Evolutionary conservation across 2,888 invertebrate species (phyloP), one percentile per base, ranked within the genome.

Genomic region (Cerastoderma edule): DNA sequence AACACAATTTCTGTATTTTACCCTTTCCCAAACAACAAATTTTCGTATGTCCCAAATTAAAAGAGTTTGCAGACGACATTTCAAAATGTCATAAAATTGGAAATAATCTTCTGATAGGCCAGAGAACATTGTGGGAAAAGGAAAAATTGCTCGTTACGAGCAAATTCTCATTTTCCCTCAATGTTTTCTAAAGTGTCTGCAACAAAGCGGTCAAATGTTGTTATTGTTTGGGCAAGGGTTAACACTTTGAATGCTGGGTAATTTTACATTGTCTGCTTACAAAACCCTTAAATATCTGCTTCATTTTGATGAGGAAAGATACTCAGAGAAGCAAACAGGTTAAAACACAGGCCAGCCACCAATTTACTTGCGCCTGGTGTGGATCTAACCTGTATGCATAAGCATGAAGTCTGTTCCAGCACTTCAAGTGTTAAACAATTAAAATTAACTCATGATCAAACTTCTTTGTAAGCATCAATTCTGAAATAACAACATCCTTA

Each of bases 41-140:
- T 48, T 19, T 19, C 8, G 22, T n/a, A 48, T n/a, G 10, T 5
- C n/a, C n/a, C 48, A 48, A 16, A n/a, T n/a, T 50, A 22, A n/a
- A n/a, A 50, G 6, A 50, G 10, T 10, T 22, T 50, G 22, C 22
- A n/a, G 50, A 10, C 22, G 22, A 10, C 50, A n/a, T n/a, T n/a
- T n/a, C n/a, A n/a, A n/a, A n/a, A n/a, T n/a, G n/a, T n/a, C n/a
- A n/a, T n/a, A 50, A 50, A 50, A 16, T 50, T n/a, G 50, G 22
- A 6, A 16, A 6, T 50, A n/a, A 50, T 50, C 22, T 50, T 50
- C 22, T 16, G 10, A n/a, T 6, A 6, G 10, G 16, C 6, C 22
- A 50, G 53, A 4, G 24, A 53, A 53, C n/a, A 53, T 53, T 53
- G 22, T 22, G 2, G 53, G 22, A 53, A 53, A 53, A 53, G 53